Conservation (phyloP, 2,888 invertebrate species). For the Atherix ibis region DNA sequence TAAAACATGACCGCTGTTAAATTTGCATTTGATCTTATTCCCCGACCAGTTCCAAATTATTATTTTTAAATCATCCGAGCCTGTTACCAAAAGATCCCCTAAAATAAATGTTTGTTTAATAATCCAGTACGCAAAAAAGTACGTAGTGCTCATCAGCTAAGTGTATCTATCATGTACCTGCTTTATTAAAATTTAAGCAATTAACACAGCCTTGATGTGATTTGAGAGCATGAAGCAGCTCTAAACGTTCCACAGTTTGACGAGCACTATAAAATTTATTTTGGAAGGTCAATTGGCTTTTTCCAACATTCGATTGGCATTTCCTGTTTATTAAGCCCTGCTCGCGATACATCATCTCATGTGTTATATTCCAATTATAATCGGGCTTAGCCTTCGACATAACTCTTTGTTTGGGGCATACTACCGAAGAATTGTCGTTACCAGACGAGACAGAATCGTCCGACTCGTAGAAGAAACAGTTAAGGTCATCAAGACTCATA, state of each 20-base stretch:
- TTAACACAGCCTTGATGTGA: slow-evolving; percentile 85
- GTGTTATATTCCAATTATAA: slow-evolving; percentile 20
- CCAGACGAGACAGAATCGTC: no score
- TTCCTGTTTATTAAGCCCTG: slow-evolving; percentile 18
- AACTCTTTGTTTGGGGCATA: slow-evolving; percentile 8
- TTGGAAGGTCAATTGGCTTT: slow-evolving; percentile 35
- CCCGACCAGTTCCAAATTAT: slow-evolving; percentile 85
- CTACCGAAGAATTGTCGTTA: no score
- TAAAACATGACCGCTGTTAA: slow-evolving; percentile 66
- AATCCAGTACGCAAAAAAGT: neutral
- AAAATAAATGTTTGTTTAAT: slow-evolving; percentile 12
- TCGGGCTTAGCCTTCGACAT: slow-evolving; percentile 15
- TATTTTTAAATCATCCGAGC: slow-evolving; percentile 78
- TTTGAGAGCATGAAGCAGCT: slow-evolving; percentile 57
- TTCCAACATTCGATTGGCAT: no score
- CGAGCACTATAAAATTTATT: slow-evolving; percentile 65
- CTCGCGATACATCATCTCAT: slow-evolving; percentile 24
- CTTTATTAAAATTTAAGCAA: slow-evolving; percentile 73
- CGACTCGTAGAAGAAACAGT: no score
- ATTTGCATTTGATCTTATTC: slow-evolving; percentile 45
- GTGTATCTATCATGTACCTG: no score
- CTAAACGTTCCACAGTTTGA: slow-evolving; percentile 65
- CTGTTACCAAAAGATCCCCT: slow-evolving; percentile 64
- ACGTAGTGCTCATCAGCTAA: no score
- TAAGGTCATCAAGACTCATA: no score